phyloP scores from a whole-genome alignment of 2,888 invertebrate species.

The Byasa hedistus region DNA sequence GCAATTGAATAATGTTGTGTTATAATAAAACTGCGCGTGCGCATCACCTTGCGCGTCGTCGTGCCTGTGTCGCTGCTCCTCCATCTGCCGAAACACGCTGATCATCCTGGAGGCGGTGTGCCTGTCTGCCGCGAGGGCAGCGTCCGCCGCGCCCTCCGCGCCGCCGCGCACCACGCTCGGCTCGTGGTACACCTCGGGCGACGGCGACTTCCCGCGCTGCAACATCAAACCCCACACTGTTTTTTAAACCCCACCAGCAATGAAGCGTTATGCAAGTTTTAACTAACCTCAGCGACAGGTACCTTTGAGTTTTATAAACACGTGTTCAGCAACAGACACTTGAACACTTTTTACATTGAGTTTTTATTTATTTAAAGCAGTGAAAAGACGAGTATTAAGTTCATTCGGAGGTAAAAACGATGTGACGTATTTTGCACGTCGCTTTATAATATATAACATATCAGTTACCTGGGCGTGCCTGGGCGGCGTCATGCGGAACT shows the following conservation, averaged over 20 bases:
- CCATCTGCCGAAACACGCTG: conserved; percentile 93
- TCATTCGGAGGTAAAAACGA: too few relatives aligned
- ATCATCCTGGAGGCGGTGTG: conserved; percentile 93
- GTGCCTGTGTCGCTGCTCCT: conserved; percentile 71
- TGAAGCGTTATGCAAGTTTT: too few relatives aligned
- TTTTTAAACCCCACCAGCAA: background rate
- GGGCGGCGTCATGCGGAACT: conserved; percentile 94
- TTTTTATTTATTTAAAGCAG: too few relatives aligned
- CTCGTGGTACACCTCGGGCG: conserved; percentile 86
- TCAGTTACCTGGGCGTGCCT: conserved; percentile 81
- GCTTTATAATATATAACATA: too few relatives aligned
- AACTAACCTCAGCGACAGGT: too few relatives aligned
- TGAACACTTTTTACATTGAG: too few relatives aligned
- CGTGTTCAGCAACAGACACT: too few relatives aligned
- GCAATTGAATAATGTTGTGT: too few relatives aligned
- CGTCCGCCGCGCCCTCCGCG: conserved; percentile 71
- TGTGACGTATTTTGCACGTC: too few relatives aligned
- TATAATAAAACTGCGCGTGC: too few relatives aligned
- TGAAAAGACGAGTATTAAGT: too few relatives aligned
- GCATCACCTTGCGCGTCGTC: conserved; percentile 9
- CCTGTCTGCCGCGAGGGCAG: conserved; percentile 72
- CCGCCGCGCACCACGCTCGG: conserved; percentile 85
- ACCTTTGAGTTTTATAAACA: too few relatives aligned
- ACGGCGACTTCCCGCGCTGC: conserved; percentile 81
- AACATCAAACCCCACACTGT: conserved; percentile 59